A percentile compares a stretch with the other conserved stretches of the same genome.
Conservation (phyloP, 2,113 vertebrate genomes). For the Lagenorhynchus albirostris region DNA sequence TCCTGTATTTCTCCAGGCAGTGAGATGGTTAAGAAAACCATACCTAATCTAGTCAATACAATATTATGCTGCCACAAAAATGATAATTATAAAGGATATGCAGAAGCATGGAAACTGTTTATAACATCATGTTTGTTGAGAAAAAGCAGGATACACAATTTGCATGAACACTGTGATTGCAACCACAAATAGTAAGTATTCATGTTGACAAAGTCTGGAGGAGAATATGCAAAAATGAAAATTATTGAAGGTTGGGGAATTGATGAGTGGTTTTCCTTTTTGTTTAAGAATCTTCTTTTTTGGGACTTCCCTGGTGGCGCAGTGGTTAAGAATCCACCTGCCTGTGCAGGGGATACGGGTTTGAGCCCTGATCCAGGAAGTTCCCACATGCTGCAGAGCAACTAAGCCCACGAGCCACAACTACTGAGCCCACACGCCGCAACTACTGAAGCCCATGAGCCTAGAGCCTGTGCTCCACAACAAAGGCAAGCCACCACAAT, state of each 20-base stretch:
- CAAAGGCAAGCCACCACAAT: no score
- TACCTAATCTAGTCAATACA: background rate
- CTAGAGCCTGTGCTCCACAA: no score
- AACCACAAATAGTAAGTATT: background rate
- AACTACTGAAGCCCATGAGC: no score
- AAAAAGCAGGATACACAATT: slow-evolving; percentile 5
- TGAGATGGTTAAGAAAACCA: slow-evolving; percentile 19
- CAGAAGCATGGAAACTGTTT: background rate
- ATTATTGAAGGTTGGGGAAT: background rate
- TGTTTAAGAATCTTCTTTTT: background rate
- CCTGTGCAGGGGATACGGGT: no score
- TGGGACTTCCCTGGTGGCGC: no score
- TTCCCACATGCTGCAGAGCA: no score
- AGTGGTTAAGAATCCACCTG: no score
- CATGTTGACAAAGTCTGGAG: background rate
- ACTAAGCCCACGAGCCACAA: no score
- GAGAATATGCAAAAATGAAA: background rate
- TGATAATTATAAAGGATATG: background rate
- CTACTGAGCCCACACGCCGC: no score
- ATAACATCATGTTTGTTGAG: background rate
- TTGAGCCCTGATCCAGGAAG: no score
- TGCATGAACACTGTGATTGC: background rate
- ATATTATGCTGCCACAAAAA: background rate
- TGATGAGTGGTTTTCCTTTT: background rate
- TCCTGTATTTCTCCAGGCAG: background rate